Percentiles rank a stretch among this genome's conserved stretches.
Evolutionary conservation across 2,113 vertebrate species (phyloP).

Genomic region (Lucifuga dentata): DNA sequence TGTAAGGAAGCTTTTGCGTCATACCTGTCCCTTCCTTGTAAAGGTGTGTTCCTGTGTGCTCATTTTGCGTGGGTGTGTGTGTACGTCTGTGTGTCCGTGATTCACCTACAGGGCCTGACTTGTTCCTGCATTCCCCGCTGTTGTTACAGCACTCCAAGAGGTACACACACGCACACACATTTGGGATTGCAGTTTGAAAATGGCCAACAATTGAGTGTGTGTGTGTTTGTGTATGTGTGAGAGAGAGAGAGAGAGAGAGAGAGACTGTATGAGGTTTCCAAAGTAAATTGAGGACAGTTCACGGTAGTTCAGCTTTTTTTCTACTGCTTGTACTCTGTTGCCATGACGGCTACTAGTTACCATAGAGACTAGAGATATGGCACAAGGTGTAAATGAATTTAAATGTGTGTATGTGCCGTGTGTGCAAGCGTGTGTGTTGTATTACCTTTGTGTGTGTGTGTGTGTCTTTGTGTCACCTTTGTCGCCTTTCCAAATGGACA

Average conservation of each 20-base stretch:
- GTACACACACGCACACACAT: neutral
- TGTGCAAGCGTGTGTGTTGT: constrained; percentile 38
- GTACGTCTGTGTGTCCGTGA: constrained; percentile 7
- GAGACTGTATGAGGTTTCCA: constrained; percentile 21
- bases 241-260: constrained; percentile 19
- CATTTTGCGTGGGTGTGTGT: constrained; percentile 23
- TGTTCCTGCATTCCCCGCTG: constrained; percentile 48
- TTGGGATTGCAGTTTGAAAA: constrained; percentile 13
- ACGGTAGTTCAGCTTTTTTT: constrained; percentile 76
- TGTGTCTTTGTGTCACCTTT: constrained; percentile 69
- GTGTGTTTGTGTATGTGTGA: neutral
- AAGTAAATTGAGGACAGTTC: constrained; percentile 68
- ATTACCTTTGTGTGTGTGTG: constrained; percentile 45
- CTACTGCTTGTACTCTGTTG: constrained; percentile 75
- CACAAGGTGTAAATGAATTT: constrained; percentile 66
- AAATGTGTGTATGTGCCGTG: constrained; percentile 49
- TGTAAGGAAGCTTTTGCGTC: neutral
- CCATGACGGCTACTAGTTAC: constrained; percentile 83
- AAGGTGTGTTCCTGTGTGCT: constrained; percentile 40
- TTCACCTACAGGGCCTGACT: constrained; percentile 54
- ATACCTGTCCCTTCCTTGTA: constrained; percentile 36
- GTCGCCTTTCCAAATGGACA: constrained; percentile 82
- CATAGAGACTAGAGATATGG: constrained; percentile 81
- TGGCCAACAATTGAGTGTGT: constrained; percentile 1
- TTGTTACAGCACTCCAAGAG: constrained; percentile 37